Conservation (phyloP, 1,140 invertebrate genomes). For the Euglossa dilemma region DNA sequence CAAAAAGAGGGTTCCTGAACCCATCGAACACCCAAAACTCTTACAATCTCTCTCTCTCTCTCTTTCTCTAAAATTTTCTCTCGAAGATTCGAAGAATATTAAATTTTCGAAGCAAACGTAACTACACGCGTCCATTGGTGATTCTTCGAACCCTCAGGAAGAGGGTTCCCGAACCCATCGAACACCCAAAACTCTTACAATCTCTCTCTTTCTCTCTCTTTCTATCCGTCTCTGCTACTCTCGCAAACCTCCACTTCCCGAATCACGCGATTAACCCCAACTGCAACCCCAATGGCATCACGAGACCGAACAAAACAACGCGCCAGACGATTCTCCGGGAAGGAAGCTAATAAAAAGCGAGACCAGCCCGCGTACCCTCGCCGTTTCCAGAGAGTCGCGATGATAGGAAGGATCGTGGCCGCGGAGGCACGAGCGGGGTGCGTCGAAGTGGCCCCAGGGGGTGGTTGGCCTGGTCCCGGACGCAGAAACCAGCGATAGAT, state of each 20-base stretch:
- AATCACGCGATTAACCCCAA: background rate
- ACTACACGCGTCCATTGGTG: no score
- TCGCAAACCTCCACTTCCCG: background rate
- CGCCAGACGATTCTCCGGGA: background rate
- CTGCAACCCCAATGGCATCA: background rate
- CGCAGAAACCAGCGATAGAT: slow-evolving; percentile 52
- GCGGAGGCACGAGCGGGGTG: slow-evolving; percentile 14
- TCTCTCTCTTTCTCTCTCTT: background rate
- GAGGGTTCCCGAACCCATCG: no score
- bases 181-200: background rate
- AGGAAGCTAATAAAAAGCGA: background rate
- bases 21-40: no score
- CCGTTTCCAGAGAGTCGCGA: slow-evolving; percentile 1
- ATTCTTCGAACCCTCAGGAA: no score
- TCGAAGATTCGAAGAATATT: no score
- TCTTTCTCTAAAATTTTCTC: no score
- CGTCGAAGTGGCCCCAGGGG: slow-evolving; percentile 29
- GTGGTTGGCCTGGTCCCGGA: slow-evolving; percentile 49
- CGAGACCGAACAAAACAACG: slow-evolving; percentile 8
- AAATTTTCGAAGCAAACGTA: no score
- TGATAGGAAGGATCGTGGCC: background rate
- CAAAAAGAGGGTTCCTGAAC: no score
- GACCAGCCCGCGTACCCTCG: background rate
- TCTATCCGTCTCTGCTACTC: background rate
- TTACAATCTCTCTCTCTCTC: no score